Base-by-base conservation (phyloP, 2,888 invertebrate genomes). In the Lepidocyrtoides sp. region DNA sequence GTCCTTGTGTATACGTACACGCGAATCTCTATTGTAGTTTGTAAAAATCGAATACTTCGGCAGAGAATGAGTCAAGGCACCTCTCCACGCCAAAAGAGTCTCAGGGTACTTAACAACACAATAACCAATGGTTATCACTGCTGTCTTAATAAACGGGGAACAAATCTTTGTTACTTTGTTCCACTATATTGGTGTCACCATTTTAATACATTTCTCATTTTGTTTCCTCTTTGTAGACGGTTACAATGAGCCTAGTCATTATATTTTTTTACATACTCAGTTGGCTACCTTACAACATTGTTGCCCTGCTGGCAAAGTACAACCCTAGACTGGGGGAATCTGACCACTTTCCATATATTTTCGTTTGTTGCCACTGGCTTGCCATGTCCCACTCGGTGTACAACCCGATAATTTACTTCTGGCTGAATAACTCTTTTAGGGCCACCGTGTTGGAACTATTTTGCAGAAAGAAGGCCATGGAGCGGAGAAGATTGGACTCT, bases 1-100 rank as follows among this genome's bases (percentile, higher is more conserved):
- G 98, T 98, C 57, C 96, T 98, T 8, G 96, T 98, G 87, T 97
- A 97, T 95, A 98, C 98, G 0, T 98, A 98, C 95, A 97, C 97
- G 0, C 96, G 97, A 93, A 98, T 98, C 91, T 98, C 97, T 0
- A 96, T 97, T 75, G 97, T 97, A 14, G 98, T 98, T 60, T 98
- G 98, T 98, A 98, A 98, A 32, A 97, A 97, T 93, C 96, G 97
- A 36, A 97, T 97, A 7, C n/a, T 69, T n/a, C 63, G 83, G 2
- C 51, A 83, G 14, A 72, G 66, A 54, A 54, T 84, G 88, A 77
- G 88, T 20, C 79, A 91, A 17, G 84, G 84, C 63, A 84, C 66
- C 0, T 77, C 89, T 7, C 89, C 83, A 20, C 41, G 77, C 20
- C 60, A 63, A 32, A 89, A 89, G 48, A 66, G 84, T 48, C 60